Percentiles rank a stretch among this genome's conserved stretches.
Conservation (phyloP, 2,113 vertebrate genomes). For the Craseonycteris thonglongyai region DNA sequence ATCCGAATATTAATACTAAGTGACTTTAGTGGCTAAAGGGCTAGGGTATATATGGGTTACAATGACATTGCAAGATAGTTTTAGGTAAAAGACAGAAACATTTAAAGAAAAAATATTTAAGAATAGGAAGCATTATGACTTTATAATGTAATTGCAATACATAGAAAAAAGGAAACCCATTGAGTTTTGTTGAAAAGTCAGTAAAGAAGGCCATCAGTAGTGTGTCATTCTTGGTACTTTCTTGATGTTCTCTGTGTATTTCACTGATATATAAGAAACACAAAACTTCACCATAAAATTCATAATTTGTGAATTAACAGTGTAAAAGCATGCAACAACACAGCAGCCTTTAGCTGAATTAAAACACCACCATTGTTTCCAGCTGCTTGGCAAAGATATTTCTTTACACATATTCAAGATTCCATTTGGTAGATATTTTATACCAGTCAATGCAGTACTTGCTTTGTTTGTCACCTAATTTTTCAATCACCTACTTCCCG, state of each 20-base stretch:
- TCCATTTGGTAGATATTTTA: constrained; percentile 31
- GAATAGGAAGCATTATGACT: background rate
- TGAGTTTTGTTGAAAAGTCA: background rate
- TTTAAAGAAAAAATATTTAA: background rate
- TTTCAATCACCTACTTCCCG: constrained; percentile 56
- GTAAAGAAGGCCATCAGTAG: background rate
- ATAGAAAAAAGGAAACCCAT: background rate
- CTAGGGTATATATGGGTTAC: background rate
- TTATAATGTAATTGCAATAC: background rate
- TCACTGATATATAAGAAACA: constrained; percentile 24
- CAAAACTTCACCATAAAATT: constrained; percentile 14
- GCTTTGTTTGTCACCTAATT: constrained; percentile 62
- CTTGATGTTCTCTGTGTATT: background rate
- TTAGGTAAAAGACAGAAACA: background rate
- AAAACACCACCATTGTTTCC: background rate
- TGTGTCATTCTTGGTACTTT: background rate
- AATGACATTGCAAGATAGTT: background rate
- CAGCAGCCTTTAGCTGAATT: background rate
- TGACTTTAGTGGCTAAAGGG: background rate
- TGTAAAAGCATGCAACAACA: background rate
- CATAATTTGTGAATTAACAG: constrained; percentile 2
- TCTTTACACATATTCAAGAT: constrained; percentile 40
- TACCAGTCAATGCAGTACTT: background rate
- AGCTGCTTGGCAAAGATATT: background rate
- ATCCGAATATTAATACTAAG: background rate